These are phyloP conservation scores for Dastarcus helophoroides DNA, from an alignment of 2,888 invertebrate genomes.

Conservation along the genomic window DNA sequence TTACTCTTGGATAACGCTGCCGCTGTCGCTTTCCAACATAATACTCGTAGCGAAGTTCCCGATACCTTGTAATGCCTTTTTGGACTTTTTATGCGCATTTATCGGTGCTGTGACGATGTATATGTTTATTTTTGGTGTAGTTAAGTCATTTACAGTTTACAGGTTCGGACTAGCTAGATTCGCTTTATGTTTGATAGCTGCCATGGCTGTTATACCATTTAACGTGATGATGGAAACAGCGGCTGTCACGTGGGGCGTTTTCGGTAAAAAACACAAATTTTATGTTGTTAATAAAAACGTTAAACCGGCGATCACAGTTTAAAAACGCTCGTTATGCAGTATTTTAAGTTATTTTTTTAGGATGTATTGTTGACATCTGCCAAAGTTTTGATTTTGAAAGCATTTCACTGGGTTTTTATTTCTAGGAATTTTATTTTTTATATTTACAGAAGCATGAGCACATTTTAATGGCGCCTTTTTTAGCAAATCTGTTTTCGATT, in stretches of 20 bases:
- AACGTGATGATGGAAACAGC: slow-evolving; percentile 91
- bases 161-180: slow-evolving; percentile 74
- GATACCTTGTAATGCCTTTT: slow-evolving; percentile 69
- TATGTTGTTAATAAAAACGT: slow-evolving; percentile 93
- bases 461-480: no score
- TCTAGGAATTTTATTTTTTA: no score
- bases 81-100: slow-evolving; percentile 83
- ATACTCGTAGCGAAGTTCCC: slow-evolving; percentile 50
- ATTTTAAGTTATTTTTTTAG: no score
- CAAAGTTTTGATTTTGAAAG: no score
- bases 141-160: slow-evolving; percentile 86
- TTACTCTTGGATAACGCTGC: slow-evolving; percentile 94
- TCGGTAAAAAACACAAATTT: slow-evolving; percentile 93
- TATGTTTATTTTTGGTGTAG: slow-evolving; percentile 96
- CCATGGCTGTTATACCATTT: slow-evolving; percentile 82
- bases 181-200: slow-evolving; percentile 69
- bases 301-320: slow-evolving; percentile 55
- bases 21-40: slow-evolving; percentile 82
- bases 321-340: no score
- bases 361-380: no score
- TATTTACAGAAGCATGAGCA: no score
- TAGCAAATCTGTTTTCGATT: no score
- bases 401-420: no score
- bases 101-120: slow-evolving; percentile 91
- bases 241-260: slow-evolving; percentile 87